phyloP scores from a whole-genome alignment of 2,113 vertebrate species.

The Cottus gobio region DNA sequence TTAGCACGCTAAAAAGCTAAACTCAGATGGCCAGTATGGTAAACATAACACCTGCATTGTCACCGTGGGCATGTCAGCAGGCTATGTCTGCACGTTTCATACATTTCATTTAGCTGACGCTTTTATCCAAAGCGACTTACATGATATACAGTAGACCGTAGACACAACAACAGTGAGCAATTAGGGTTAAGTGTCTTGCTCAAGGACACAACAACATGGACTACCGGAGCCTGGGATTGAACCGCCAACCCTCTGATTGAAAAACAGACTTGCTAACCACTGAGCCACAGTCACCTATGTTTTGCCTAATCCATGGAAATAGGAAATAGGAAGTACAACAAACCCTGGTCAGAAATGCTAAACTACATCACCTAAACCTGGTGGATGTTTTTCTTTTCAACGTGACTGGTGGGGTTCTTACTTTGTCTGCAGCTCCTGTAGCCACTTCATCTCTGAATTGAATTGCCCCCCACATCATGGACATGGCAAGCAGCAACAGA shows the following conservation, averaged over 20 bases:
- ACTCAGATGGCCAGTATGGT: not conserved
- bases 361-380: not conserved
- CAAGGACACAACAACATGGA: no score
- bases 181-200: no score
- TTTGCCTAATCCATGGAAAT: not conserved
- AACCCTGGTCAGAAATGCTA: not conserved
- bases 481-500: slow-evolving; percentile 43
- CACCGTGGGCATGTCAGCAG: not conserved
- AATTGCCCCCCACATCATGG: slow-evolving; percentile 45
- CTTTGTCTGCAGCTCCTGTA: slow-evolving; percentile 25
- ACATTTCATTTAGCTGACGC: no score
- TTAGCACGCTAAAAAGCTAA: not conserved
- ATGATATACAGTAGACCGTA: no score
- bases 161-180: no score
- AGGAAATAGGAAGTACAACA: not conserved
- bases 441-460: slow-evolving; percentile 45
- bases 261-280: no score
- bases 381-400: slow-evolving; percentile 17
- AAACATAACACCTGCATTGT: not conserved
- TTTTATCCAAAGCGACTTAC: no score
- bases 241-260: no score
- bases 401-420: not conserved
- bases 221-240: no score
- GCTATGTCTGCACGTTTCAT: not conserved
- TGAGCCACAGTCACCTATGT: not conserved